A percentile compares a stretch with the other conserved stretches of the same genome.
Conservation (phyloP, 2,113 vertebrate species). For the Tautogolabrus adspersus region DNA sequence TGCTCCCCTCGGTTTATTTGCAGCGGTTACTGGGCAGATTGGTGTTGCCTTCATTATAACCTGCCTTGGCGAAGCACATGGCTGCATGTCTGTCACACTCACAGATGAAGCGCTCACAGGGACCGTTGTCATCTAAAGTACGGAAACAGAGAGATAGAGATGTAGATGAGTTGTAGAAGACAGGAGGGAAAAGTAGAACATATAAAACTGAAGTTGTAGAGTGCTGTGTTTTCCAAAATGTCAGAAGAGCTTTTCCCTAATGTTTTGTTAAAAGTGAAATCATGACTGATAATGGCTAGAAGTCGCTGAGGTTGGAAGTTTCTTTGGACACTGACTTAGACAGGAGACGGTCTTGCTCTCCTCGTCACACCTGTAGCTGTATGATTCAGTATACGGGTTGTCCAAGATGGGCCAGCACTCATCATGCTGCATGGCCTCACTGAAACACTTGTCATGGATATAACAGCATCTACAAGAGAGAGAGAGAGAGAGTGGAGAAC, state of each 20-base stretch:
- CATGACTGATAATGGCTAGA: not conserved
- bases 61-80: conserved; percentile 80
- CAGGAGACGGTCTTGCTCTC: conserved; percentile 76
- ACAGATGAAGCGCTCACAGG: conserved; percentile 84
- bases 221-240: too few species aligned
- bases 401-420: conserved; percentile 78
- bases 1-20: not conserved
- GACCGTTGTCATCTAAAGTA: conserved; percentile 71
- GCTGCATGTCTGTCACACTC: conserved; percentile 86
- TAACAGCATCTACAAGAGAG: conserved; percentile 84
- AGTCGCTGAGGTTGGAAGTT: not conserved
- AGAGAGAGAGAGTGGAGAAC: too few species aligned
- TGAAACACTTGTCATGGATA: conserved; percentile 84
- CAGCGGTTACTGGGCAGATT: conserved; percentile 46
- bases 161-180: not conserved
- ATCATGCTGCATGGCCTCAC: conserved; percentile 23
- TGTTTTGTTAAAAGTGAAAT: too few species aligned
- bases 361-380: conserved; percentile 77
- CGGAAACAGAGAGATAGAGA: not conserved
- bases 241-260: too few species aligned
- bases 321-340: conserved; percentile 74
- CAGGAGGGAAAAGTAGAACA: not conserved
- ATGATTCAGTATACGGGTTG: conserved; percentile 85
- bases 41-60: conserved; percentile 60
- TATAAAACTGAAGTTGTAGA: too few species aligned